Evolutionary conservation across 2,888 invertebrate genomes (phyloP), one percentile per base, ranked within the genome.

Genomic region (Koerneria pararmatus): DNA sequence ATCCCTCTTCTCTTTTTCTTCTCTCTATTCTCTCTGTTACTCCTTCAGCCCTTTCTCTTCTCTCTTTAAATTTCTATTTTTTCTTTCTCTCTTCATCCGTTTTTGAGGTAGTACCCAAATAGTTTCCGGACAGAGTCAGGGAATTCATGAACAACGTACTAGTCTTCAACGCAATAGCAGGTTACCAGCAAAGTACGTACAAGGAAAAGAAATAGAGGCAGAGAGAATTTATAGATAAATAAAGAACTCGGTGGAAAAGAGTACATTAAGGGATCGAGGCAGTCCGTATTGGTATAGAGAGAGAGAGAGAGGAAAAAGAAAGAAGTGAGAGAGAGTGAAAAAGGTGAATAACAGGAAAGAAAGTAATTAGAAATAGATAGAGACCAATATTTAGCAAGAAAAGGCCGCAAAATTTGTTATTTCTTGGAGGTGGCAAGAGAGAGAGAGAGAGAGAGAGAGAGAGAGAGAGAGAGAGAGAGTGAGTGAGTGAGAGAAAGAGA

Each of bases 401-500:
- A 34, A 53, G 22, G 54, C 29, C 19, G 29, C 8, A 6, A 24
- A 46, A 41, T 8, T 27, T 37, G 24, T 15, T 49, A n/a, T 49
- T 24, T 24, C 37, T 58, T n/a, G 27, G 35, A 35, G 46, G 41
- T 37, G 41, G 37, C 57, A 24, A 8, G 24, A 19, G 27, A 41
- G 59, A 11, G 34, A 32, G 34, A 35, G 24, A 32, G 61, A 61
- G 61, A 32, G 35, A 48, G 60, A 60, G 27, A 24, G 32, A 37
- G 27, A 8, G 60, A 60, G 60, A 48, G 60, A 46, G 41, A 41
- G 41, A 41, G 41, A 41, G 41, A 41, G 41, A 41, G 41, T 11
- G 41, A 41, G 41, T n/a, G 2, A 86, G 72, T 0, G 85, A 24
- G n/a, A 53, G 27, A 53, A 8, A 8, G n/a, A 53, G n/a, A 22